A percentile compares a stretch with the other conserved stretches of the same genome.
phyloP scores from a whole-genome alignment of 1,140 invertebrate genomes.

The Trichoplusia ni region DNA sequence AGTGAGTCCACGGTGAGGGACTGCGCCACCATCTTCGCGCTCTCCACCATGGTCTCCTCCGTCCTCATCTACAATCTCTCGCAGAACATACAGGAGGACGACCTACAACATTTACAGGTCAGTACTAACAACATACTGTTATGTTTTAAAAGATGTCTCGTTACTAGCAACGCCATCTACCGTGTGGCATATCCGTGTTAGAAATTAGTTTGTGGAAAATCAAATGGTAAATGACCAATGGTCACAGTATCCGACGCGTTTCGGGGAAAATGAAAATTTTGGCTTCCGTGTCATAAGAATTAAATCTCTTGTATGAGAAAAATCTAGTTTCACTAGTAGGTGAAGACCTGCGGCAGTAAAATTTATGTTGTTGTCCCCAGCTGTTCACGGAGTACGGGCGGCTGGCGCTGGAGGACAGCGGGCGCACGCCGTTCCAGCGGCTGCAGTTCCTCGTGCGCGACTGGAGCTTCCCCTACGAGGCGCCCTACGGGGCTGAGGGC shows the following conservation, averaged over 20 bases:
- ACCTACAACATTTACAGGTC: slow-evolving; percentile 95
- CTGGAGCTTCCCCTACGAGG: slow-evolving; percentile 99
- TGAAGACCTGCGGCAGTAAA: too few relatives aligned
- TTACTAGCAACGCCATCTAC: too few relatives aligned
- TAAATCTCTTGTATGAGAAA: too few relatives aligned
- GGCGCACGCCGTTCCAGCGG: slow-evolving; percentile 95
- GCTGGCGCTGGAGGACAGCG: slow-evolving; percentile 94
- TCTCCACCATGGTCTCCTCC: slow-evolving; percentile 98
- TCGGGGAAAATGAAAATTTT: too few relatives aligned
- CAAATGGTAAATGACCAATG: too few relatives aligned
- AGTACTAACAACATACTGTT: too few relatives aligned
- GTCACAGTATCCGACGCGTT: too few relatives aligned
- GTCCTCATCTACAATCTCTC: slow-evolving; percentile 98
- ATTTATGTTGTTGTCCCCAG: slow-evolving; percentile 63
- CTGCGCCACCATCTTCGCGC: slow-evolving; percentile 98
- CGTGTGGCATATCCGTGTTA: too few relatives aligned
- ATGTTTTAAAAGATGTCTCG: too few relatives aligned
- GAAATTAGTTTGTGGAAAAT: too few relatives aligned
- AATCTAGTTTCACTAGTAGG: too few relatives aligned
- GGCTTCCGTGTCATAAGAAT: too few relatives aligned
- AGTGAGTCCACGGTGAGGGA: slow-evolving; percentile 97
- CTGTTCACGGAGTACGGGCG: slow-evolving; percentile 98
- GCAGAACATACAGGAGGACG: slow-evolving; percentile 98
- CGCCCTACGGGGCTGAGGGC: slow-evolving; percentile 94
- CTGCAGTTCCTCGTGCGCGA: slow-evolving; percentile 98